Percentiles rank a stretch among this genome's conserved stretches.
Evolutionary conservation across 2,113 vertebrate genomes (phyloP).

Genomic region (Vireo altiloquus): DNA sequence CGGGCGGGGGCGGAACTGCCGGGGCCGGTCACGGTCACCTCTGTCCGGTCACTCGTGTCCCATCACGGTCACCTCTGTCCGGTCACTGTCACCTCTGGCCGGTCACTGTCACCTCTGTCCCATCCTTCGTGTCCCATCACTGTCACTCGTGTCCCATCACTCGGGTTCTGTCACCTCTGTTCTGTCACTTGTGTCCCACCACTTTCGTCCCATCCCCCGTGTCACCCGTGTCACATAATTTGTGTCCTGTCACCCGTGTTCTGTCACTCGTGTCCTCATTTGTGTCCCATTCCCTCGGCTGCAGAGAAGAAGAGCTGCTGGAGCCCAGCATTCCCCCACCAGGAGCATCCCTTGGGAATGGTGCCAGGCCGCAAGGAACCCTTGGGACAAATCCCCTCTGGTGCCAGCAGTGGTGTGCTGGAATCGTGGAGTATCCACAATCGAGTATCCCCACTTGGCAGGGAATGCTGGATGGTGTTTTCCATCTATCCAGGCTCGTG

Average conservation of each 20-base stretch:
- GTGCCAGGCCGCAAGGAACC: fast-evolving
- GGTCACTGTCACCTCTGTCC: too few species aligned
- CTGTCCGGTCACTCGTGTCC: too few species aligned
- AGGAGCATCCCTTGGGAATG: fast-evolving
- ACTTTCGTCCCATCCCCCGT: background rate
- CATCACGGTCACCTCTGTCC: too few species aligned
- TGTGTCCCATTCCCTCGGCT: fast-evolving
- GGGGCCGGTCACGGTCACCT: too few species aligned
- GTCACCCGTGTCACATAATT: too few species aligned
- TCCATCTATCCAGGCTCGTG: background rate
- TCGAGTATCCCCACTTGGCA: fast-evolving
- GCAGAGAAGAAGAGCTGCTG: fast-evolving
- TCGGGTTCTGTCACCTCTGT: fast-evolving
- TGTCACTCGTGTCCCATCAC: background rate
- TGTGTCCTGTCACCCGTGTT: too few species aligned
- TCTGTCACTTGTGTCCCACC: background rate
- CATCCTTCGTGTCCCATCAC: background rate
- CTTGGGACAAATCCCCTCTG: fast-evolving
- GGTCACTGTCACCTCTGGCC: too few species aligned
- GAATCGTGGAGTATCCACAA: fast-evolving
- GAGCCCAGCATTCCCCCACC: fast-evolving
- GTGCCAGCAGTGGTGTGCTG: too few species aligned
- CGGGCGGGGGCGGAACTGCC: too few species aligned
- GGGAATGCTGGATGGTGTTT: background rate
- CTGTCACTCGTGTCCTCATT: too few species aligned